These are phyloP conservation scores for Phortica okadai DNA, from an alignment of 2,888 invertebrate genomes.

Conservation along the genomic window DNA sequence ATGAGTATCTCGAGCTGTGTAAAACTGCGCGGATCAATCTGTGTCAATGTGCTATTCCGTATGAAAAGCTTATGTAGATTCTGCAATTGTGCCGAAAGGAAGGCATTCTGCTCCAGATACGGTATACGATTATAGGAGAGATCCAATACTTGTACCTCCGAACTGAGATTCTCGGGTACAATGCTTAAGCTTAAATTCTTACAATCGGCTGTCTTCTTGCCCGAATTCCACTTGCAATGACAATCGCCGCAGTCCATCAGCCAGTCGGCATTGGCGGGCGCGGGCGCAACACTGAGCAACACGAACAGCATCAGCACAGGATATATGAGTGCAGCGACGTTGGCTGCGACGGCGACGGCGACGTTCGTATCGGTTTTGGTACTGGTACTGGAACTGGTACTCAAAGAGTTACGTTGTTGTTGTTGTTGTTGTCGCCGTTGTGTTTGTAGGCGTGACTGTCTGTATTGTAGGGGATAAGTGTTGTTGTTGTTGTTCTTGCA, in stretches of 20 bases:
- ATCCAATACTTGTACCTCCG: constrained; percentile 84
- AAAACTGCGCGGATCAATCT: constrained; percentile 84
- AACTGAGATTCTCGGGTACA: constrained; percentile 85
- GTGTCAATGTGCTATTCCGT: constrained; percentile 83
- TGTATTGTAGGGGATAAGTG: neutral
- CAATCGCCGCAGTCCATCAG: constrained; percentile 78
- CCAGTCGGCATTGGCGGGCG: constrained; percentile 67
- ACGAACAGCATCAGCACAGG: constrained; percentile 48
- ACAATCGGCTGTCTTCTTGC: constrained; percentile 90
- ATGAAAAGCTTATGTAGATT: constrained; percentile 89
- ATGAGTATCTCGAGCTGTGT: constrained; percentile 86
- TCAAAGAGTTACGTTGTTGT: constrained; percentile 27
- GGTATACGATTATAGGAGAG: constrained; percentile 83
- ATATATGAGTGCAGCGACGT: neutral
- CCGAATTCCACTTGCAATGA: constrained; percentile 90
- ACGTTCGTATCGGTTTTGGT: constrained; percentile 36
- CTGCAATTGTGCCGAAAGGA: constrained; percentile 82
- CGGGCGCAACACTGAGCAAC: constrained; percentile 49
- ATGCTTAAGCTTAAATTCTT: constrained; percentile 80
- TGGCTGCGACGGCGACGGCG: neutral
- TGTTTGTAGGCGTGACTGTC: neutral
- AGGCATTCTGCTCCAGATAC: constrained; percentile 82
- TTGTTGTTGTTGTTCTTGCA: constrained; percentile 8
- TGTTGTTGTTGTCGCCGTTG: neutral
- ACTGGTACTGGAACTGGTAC: constrained; percentile 27